Percentiles rank a stretch among this genome's conserved stretches.
phyloP scores from a whole-genome alignment of 2,888 invertebrate species.

The Ennomos fuscantarius region DNA sequence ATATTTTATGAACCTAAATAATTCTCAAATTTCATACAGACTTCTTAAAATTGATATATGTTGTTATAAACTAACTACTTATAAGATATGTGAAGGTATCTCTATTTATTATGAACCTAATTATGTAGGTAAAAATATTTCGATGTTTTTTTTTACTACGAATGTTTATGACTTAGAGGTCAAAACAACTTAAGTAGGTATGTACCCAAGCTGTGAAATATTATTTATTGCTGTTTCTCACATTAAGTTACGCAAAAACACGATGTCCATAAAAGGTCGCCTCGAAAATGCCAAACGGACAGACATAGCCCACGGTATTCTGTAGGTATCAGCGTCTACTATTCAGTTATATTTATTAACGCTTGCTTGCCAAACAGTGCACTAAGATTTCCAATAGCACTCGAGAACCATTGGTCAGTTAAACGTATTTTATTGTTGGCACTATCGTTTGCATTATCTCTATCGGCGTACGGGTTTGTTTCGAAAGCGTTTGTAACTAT shows the following conservation, averaged over 20 bases:
- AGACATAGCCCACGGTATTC: conserved; percentile 47
- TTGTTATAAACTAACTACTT: too few species aligned
- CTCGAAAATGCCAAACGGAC: conserved; percentile 58
- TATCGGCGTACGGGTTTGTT: conserved; percentile 50
- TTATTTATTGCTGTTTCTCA: conserved; percentile 33
- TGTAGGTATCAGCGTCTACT: conserved; percentile 33
- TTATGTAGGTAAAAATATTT: too few species aligned
- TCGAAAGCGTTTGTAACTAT: conserved; percentile 69
- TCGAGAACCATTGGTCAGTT: conserved; percentile 55
- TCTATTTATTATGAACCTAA: too few species aligned
- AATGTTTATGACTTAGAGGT: too few species aligned
- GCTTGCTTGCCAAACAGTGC: conserved; percentile 47
- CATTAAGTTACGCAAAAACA: conserved; percentile 59
- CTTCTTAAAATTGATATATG: too few species aligned
- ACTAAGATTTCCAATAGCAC: conserved; percentile 28
- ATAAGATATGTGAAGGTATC: too few species aligned
- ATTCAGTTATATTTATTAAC: conserved; percentile 42
- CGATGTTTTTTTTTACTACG: too few species aligned
- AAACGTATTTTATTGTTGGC: conserved; percentile 50
- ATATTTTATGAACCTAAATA: too few species aligned
- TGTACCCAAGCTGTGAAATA: conserved; percentile 13
- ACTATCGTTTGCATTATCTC: conserved; percentile 40
- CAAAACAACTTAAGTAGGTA: too few species aligned
- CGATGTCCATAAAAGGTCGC: conserved; percentile 62
- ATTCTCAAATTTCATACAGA: too few species aligned